A percentile compares a stretch with the other conserved stretches of the same genome.
phyloP scores from a whole-genome alignment of 2,888 invertebrate species.

The Caenorhabditis sp. region DNA sequence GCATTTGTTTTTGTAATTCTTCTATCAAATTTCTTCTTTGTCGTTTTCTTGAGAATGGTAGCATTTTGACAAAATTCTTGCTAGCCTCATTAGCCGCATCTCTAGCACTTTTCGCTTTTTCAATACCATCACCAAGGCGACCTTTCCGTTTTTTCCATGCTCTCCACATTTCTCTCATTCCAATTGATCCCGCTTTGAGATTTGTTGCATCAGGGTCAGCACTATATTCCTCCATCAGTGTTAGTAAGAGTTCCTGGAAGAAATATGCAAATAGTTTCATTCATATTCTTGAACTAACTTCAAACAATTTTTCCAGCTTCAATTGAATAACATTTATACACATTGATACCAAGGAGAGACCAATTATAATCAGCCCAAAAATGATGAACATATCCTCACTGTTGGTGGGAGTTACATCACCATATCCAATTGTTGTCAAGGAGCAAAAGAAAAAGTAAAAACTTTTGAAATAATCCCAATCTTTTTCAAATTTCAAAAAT shows the following conservation, averaged over 20 bases:
- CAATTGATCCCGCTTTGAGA: conserved; percentile 53
- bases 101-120: conserved; percentile 35
- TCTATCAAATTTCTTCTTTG: conserved; percentile 48
- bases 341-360: conserved; percentile 67
- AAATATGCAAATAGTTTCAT: neutral
- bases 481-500: conserved; percentile 67
- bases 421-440: conserved; percentile 70
- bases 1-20: conserved; percentile 50
- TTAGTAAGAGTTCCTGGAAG: conserved; percentile 66
- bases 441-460: conserved; percentile 71
- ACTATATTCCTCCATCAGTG: conserved; percentile 69
- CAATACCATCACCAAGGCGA: conserved; percentile 35
- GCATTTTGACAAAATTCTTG: conserved; percentile 49
- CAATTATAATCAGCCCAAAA: conserved; percentile 68
- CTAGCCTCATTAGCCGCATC: conserved; percentile 47
- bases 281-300: conserved; percentile 18
- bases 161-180: conserved; percentile 66
- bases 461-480: conserved; percentile 71
- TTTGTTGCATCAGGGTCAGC: conserved; percentile 55
- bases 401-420: conserved; percentile 70
- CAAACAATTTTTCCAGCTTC: conserved; percentile 57
- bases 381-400: conserved; percentile 70
- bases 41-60: conserved; percentile 53
- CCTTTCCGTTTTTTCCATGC: conserved; percentile 62
- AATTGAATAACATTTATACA: conserved; percentile 65